Evolutionary conservation across 2,797 vertebrate species (phyloP), one percentile per base, ranked within the genome.

Genomic region (Hydrolagus colliei): DNA sequence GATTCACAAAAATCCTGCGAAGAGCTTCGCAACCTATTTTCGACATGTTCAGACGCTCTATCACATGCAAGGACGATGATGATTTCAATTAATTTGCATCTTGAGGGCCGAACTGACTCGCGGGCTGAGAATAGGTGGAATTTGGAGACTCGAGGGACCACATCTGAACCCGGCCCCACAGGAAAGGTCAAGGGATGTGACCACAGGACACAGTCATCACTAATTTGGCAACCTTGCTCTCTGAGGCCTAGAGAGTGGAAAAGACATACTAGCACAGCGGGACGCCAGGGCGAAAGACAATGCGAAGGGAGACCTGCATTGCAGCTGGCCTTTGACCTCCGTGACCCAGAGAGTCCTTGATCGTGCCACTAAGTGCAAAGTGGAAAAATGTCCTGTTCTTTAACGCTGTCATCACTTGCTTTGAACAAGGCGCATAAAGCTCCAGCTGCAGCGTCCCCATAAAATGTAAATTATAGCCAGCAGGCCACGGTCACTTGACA

Each of bases 171-270:
- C 75, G 79, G 75, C 52, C 68, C 62, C 59, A 80, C 32, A 76
- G 86, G 86, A 59, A 59, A 72, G 86, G 86, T 87, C 85, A 86
- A 59, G 68, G 79, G 79, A 52, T 84, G 79, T 68, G 9, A 68
- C 63, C 79, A 71, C 65, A 84, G 27, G 32, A 71, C 65, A 68
- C 63, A 84, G 65, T 84, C 71, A 67, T 84, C 79, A 52, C 35
- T 41, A 84, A 84, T 84, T 84, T 84, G 79, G 79, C 79, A 84
- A 20, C 79, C 79, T 71, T 68, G 65, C 16, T 84, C 79, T 84
- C 68, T 84, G 79, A 84, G 65, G 10, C 79, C n/a, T n/a, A 12
- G 6, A 84, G 79, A 16, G 79, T 71, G 32, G 52, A 84, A 84
- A 32, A 41, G 79, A 84, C 79, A 71, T 41, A 35, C 63, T 9